Evolutionary conservation across 2,888 invertebrate species (phyloP).

Genomic region (Morpho helenor): DNA sequence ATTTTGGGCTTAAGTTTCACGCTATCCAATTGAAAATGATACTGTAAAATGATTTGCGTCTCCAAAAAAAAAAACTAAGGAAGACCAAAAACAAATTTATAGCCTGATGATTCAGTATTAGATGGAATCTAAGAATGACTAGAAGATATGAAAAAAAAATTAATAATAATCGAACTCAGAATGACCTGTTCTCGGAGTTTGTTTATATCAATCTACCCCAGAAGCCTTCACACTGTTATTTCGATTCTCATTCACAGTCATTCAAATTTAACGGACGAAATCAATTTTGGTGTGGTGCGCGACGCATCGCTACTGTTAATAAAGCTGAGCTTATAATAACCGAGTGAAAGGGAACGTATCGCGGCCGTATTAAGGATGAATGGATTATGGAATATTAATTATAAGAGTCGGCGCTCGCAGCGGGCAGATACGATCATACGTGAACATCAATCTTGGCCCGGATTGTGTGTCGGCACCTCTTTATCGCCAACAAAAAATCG

Average conservation of each 20-base stretch:
- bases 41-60: too few relatives aligned
- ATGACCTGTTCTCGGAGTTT: too few relatives aligned
- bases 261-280: slow-evolving; percentile 72
- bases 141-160: too few relatives aligned
- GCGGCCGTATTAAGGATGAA: slow-evolving; percentile 42
- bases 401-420: slow-evolving; percentile 52
- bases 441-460: slow-evolving; percentile 70
- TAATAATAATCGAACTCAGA: too few relatives aligned
- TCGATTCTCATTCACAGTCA: slow-evolving; percentile 64
- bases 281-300: slow-evolving; percentile 61
- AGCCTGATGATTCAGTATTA: too few relatives aligned
- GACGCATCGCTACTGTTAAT: slow-evolving; percentile 64
- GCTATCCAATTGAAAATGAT: too few relatives aligned
- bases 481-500: slow-evolving; percentile 68
- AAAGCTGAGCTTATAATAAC: slow-evolving; percentile 26
- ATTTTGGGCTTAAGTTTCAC: too few relatives aligned
- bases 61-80: too few relatives aligned
- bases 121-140: too few relatives aligned
- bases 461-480: slow-evolving; percentile 73
- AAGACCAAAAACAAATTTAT: too few relatives aligned
- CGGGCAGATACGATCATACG: slow-evolving; percentile 63
- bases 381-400: slow-evolving; percentile 74
- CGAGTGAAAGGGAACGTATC: slow-evolving; percentile 49
- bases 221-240: slow-evolving; percentile 47
- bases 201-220: too few relatives aligned